Evolutionary conservation across 2,113 vertebrate species (phyloP).

Genomic region (Nycticryphes semicollaris): DNA sequence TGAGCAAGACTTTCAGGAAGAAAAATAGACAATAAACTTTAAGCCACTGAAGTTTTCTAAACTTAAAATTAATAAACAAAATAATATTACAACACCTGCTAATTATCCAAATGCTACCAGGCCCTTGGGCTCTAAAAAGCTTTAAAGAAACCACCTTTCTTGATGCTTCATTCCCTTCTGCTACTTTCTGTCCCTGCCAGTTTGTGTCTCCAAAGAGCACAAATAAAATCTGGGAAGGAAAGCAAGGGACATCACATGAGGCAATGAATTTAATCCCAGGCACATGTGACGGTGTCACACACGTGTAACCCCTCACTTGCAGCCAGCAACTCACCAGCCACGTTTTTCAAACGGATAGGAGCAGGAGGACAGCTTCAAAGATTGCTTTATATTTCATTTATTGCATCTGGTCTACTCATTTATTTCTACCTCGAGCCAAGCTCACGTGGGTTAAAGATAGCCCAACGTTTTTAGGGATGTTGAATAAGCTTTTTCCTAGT

Average conservation of each 20-base stretch:
- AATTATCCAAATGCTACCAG: not conserved
- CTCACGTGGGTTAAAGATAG: not conserved
- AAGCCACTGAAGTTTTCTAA: not conserved
- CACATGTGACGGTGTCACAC: conserved; percentile 1
- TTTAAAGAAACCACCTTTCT: not conserved
- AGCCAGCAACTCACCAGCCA: not conserved
- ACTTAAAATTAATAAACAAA: not conserved
- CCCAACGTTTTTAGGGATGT: not conserved
- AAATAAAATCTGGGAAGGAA: not conserved
- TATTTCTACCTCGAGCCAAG: not conserved
- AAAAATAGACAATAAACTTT: not conserved
- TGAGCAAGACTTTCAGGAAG: not conserved
- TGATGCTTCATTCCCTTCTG: not conserved
- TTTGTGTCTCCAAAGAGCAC: not conserved
- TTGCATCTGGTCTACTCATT: not conserved
- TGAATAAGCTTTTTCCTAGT: not conserved
- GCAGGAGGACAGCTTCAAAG: not conserved
- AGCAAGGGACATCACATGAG: not conserved
- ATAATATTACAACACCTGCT: not conserved
- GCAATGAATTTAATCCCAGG: not conserved
- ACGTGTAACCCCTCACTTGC: not conserved
- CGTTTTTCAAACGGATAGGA: not conserved
- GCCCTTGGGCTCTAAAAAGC: not conserved
- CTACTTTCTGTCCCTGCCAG: not conserved
- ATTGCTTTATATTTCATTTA: not conserved